A percentile compares a stretch with the other conserved stretches of the same genome.
Evolutionary conservation across 2,797 vertebrate genomes (phyloP).

Genomic region (Melanotaenia pygmaea): DNA sequence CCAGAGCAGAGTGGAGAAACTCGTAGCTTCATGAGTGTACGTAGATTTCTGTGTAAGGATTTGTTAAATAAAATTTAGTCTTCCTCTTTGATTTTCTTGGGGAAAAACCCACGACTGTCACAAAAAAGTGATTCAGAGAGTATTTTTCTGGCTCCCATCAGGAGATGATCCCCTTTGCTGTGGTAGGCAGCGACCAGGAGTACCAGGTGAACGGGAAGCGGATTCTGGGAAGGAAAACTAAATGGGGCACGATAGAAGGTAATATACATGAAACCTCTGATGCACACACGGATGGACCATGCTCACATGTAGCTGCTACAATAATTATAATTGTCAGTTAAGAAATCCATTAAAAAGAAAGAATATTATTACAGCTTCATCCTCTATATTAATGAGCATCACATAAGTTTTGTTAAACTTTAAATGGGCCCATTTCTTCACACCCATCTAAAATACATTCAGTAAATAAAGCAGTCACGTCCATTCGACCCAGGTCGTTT

Average conservation of each 20-base stretch:
- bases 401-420: not conserved
- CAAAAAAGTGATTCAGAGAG: not conserved
- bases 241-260: slow-evolving; percentile 99
- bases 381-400: slow-evolving; percentile 9
- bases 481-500: not conserved
- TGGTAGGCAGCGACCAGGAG: slow-evolving; percentile 98
- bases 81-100: not conserved
- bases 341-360: not conserved
- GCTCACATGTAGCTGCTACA: not conserved
- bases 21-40: not conserved
- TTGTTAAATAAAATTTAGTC: slow-evolving; percentile 1
- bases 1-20: not conserved
- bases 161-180: slow-evolving; percentile 99
- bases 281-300: not conserved
- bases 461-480: slow-evolving; percentile 3
- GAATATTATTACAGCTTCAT: not conserved
- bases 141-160: slow-evolving; percentile 62
- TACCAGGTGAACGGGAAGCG: slow-evolving; percentile 97
- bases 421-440: slow-evolving; percentile 12
- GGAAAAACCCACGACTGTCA: not conserved
- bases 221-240: slow-evolving; percentile 97
- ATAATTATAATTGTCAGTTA: slow-evolving; percentile 15
- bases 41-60: slow-evolving; percentile 1
- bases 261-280: slow-evolving; percentile 38
- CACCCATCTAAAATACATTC: slow-evolving; percentile 19